A percentile compares a stretch with the other conserved stretches of the same genome.
Conservation (phyloP, 2,888 invertebrate species). For the Rhopalosiphum nymphaeae region DNA sequence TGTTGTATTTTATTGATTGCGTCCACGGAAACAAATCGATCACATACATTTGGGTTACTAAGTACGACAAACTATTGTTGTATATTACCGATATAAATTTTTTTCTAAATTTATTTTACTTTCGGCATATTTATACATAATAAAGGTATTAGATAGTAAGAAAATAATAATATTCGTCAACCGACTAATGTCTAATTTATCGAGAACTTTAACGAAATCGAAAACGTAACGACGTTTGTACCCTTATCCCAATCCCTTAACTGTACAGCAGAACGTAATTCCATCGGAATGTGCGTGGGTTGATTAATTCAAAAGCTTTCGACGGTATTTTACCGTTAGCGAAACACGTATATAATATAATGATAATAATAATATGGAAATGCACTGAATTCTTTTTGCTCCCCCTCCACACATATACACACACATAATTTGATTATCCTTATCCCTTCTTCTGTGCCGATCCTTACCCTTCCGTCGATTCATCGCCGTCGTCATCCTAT, state of each 20-base stretch:
- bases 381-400: slow-evolving; percentile 50
- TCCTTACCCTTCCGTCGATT: background rate
- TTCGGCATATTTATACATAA: background rate
- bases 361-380: slow-evolving; percentile 46
- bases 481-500: background rate
- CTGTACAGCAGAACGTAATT: slow-evolving; percentile 3
- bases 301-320: slow-evolving; percentile 50
- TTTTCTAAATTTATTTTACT: background rate
- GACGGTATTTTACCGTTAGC: slow-evolving; percentile 31
- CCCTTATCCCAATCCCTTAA: background rate
- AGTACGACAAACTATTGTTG: background rate
- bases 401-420: background rate
- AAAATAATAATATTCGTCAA: background rate
- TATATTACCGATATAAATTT: background rate
- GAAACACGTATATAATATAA: background rate
- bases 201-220: background rate
- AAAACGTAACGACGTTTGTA: slow-evolving; percentile 13
- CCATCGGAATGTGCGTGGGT: slow-evolving; percentile 15
- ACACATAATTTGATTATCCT: background rate
- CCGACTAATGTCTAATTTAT: slow-evolving; percentile 7
- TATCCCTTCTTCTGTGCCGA: background rate
- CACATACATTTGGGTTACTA: background rate
- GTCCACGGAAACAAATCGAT: background rate
- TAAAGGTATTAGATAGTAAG: background rate
- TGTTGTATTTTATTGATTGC: background rate